These are phyloP conservation scores for Nymphalis urticae DNA, from an alignment of 2,888 invertebrate species.

Conservation along the genomic window DNA sequence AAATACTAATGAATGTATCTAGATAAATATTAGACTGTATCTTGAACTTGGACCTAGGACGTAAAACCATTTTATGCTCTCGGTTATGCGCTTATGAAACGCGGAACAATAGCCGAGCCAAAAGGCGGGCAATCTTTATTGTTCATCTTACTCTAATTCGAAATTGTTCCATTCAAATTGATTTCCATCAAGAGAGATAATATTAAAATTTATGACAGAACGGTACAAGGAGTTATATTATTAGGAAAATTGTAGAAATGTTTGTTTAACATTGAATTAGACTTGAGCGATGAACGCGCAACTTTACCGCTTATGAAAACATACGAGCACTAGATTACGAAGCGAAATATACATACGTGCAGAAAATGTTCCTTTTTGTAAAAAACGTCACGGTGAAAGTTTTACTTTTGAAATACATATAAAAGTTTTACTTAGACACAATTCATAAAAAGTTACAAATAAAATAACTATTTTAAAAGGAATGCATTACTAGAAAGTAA, in stretches of 20 bases:
- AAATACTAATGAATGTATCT: conserved; percentile 30
- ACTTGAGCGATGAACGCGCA: conserved; percentile 52
- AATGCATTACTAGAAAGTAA: conserved; percentile 1
- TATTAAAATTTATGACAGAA: conserved; percentile 64
- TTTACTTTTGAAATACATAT: neutral
- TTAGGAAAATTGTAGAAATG: conserved; percentile 58
- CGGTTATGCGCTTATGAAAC: conserved; percentile 62
- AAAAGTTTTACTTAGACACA: no score
- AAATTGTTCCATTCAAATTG: conserved; percentile 68
- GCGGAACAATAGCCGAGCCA: conserved; percentile 64
- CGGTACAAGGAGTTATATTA: conserved; percentile 58
- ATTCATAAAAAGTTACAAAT: neutral
- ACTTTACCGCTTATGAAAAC: conserved; percentile 48
- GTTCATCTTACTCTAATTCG: conserved; percentile 56
- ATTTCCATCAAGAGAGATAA: conserved; percentile 68
- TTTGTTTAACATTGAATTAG: conserved; percentile 68
- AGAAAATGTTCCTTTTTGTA: conserved; percentile 51
- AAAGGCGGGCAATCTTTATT: conserved; percentile 70
- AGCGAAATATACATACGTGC: conserved; percentile 49
- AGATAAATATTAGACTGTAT: conserved; percentile 39
- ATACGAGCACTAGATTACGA: conserved; percentile 48
- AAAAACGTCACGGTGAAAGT: neutral
- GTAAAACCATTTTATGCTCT: conserved; percentile 42
- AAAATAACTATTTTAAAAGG: neutral
- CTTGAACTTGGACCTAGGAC: conserved; percentile 32